These are phyloP conservation scores for Boleophthalmus pectinirostris DNA, from an alignment of 2,113 vertebrate species.

Conservation along the genomic window DNA sequence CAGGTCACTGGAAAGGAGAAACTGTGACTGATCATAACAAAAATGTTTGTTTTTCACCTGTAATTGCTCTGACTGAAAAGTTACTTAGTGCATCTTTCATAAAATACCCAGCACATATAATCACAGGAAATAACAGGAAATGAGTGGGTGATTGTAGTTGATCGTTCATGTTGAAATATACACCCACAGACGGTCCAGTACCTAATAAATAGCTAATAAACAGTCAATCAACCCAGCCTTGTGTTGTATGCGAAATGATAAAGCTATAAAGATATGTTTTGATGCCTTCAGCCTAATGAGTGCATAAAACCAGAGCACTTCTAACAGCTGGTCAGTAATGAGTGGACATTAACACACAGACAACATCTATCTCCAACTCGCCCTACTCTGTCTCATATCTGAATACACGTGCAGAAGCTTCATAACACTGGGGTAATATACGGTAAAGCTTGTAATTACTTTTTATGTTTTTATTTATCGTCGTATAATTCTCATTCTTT, in stretches of 20 bases:
- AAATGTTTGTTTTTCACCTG: no score
- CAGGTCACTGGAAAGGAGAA: no score
- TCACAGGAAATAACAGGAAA: no score
- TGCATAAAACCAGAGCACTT: neutral
- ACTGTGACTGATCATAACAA: no score
- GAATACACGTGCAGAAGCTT: neutral
- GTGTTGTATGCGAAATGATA: neutral
- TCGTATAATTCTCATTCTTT: neutral
- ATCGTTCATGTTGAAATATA: no score
- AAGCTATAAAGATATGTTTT: neutral
- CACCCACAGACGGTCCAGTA: no score
- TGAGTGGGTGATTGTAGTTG: no score
- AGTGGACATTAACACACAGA: slow-evolving; percentile 2
- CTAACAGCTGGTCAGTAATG: slow-evolving; percentile 14
- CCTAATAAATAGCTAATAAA: neutral
- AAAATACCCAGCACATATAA: no score
- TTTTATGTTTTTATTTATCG: neutral
- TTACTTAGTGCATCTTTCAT: no score
- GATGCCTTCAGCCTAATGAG: neutral
- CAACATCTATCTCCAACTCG: neutral
- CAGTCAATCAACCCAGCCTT: neutral
- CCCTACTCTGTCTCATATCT: neutral
- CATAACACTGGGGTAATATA: neutral
- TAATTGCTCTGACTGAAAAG: no score
- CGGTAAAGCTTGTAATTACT: neutral